Evolutionary conservation across 1,140 invertebrate species (phyloP), one percentile per base, ranked within the genome.

Genomic region (Cydia strobilella): DNA sequence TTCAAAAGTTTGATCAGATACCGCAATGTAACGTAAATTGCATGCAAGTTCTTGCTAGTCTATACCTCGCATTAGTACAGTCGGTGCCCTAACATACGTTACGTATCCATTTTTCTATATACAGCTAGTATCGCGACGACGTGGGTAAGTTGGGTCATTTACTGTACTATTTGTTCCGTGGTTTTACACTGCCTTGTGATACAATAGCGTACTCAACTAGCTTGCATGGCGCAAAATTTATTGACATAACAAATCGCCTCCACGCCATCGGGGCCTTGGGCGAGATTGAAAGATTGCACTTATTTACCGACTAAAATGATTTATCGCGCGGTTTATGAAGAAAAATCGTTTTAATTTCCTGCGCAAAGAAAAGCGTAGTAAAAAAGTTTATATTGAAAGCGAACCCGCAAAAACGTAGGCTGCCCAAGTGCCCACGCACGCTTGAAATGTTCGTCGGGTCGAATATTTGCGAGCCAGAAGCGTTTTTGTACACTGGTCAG

Each of bases 281-380:
- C 72, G 73, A 69, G 73, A 80, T 80, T 76, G 76, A 45, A 74
- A 75, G 76, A 76, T 76, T 80, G 76, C 74, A 80, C 75, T 80
- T 51, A 73, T 69, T 71, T 71, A 74, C 65, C n/a, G 27, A 69
- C 27, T 69, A 39, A 69, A 69, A 69, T 69, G 27, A 69, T 69
- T 69, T 69, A 69, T 69, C 27, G 65, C 65, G 65, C 65, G 65
- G 65, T 69, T 69, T 69, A 69, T 69, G 65, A 69, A 69, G 65
- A 69, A 69, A 69, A 69, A 69, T 69, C 65, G 65, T 69, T 69
- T 69, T 39, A 69, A 69, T 69, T 69, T 69, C 65, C 65, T 69
- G 65, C 18, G 65, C 31, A 42, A 69, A 69, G 65, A 69, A 69
- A 35, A 69, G n/a, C 65, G 3, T 39, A 42, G 65, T 69, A 69